Evolutionary conservation across 92 coral and sea anemone species (phyloP), one percentile per base, ranked within the genome.

Genomic region (Muricea muricata): DNA sequence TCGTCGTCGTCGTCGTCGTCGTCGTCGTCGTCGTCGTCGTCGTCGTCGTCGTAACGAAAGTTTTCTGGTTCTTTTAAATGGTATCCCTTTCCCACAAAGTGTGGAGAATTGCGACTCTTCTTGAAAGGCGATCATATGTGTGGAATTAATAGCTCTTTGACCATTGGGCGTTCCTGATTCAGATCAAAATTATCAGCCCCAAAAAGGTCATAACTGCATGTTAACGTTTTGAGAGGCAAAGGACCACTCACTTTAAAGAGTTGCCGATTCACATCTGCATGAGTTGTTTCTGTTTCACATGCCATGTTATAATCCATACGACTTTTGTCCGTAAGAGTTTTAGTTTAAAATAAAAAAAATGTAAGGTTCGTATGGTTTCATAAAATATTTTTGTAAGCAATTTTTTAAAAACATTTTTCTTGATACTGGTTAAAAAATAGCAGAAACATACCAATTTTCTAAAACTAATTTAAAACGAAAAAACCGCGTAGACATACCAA

Each of bases 151-250:
- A 0, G 65, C 58, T 0, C 65, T 45, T 28, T 75, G 63, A 54
- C 65, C 81, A 75, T 6, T 48, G 0, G 0, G 65, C 18, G 40
- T 75, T 75, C 65, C n/a, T 50, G 20, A 54, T 75, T 75, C 26
- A 69, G 1, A 10, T 69, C 75, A 25, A 75, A 75, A 50, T 75
- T 75, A 17, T 75, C 81, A 3, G 66, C 65, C 81, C 65, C 50
- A 75, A 75, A 69, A 69, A n/a, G n/a, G 75, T 69, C 26, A 69
- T 0, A 2, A 69, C 75, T 31, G 26, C 75, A 7, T 0, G 10
- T 10, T 20, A 4, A 3, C 0, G 75, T 37, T 20, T 37, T 2
- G 0, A 67, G n/a, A 32, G 74, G 74, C 47, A 67, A 37, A 1
- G 75, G 33, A 29, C 68, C 34, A 60, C 1, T 1, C 29, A 7